Evolutionary conservation across 2,888 invertebrate genomes (phyloP), one percentile per base, ranked within the genome.

Genomic region (Phorcus lineatus): DNA sequence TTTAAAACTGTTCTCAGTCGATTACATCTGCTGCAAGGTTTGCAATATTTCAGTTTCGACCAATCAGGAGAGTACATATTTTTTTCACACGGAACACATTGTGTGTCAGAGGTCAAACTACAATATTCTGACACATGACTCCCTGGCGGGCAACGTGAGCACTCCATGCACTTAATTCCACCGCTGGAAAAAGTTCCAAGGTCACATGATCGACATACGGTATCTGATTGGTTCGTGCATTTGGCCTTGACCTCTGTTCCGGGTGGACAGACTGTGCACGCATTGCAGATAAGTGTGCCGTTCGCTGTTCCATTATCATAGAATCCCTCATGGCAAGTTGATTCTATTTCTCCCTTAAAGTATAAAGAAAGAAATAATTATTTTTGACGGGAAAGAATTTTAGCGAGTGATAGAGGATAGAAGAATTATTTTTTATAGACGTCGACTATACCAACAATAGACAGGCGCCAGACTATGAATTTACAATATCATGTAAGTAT

Each of bases 201-300:
- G 70, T 70, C 70, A 70, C 70, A 31, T 70, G 70, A 70, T 19
- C n/a, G 36, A 36, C 70, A 70, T 4, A 36, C 70, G 4, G 70
- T 70, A 40, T 70, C 40, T 36, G 70, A 70, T 40, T 70, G 70
- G 70, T 70, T 70, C n/a, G 40, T 70, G 70, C 70, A 70, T 4
- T 31, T 16, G 19, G 70, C 19, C 31, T 16, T 40, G 17, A 40
- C 36, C 19, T 70, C 70, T 40, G 31, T 19, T 3, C 70, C 70
- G 1, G 70, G 40, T 16, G 31, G 40, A 36, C 70, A 70, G 2
- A 17, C 6, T 31, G 36, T 4, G n/a, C 70, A 70, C 19, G 40
- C 17, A n/a, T 70, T 70, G n/a, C 70, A 70, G 36, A 19, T 16
- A 3, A 2, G 13, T 24, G 9, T 13, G 17, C 16, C 62, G 24